Percentiles rank a stretch among this genome's conserved stretches.
Conservation (phyloP, 2,888 invertebrate genomes). For the Phrixothrix hirtus region DNA sequence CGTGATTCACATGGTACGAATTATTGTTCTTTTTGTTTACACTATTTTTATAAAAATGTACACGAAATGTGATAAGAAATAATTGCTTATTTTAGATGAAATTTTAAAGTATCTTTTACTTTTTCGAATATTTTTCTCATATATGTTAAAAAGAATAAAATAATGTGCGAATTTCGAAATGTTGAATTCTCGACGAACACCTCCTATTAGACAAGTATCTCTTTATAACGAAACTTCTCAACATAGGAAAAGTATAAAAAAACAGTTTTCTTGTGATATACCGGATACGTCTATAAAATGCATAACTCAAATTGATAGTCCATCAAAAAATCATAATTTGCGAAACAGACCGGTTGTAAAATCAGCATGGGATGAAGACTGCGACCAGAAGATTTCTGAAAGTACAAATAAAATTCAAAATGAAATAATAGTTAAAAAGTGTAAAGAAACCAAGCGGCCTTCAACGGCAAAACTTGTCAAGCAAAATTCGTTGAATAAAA, state of each 20-base stretch:
- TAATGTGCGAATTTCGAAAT: neutral
- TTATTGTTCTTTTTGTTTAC: no score
- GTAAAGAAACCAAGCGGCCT: conserved; percentile 42
- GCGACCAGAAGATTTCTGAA: conserved; percentile 16
- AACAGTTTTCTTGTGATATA: conserved; percentile 48
- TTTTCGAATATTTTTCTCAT: no score
- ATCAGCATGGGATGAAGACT: conserved; percentile 38
- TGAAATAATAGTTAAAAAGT: conserved; percentile 49
- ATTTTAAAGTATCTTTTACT: no score
- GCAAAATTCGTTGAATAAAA: conserved; percentile 45
- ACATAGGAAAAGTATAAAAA: conserved; percentile 43
- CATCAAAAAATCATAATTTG: conserved; percentile 29
- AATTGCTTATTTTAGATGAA: no score
- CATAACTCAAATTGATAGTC: conserved; percentile 36
- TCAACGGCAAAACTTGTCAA: conserved; percentile 39
- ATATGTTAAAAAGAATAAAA: no score
- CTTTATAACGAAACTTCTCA: conserved; percentile 40
- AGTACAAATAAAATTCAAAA: conserved; percentile 38
- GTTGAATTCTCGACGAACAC: conserved; percentile 41
- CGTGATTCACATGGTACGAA: conserved; percentile 23
- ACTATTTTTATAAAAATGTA: no score
- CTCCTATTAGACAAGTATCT: conserved; percentile 51
- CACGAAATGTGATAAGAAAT: no score
- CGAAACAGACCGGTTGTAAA: conserved; percentile 33
- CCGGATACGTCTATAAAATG: conserved; percentile 35